Evolutionary conservation across 2,888 invertebrate species (phyloP).

Genomic region (Branchinecta sandiegonensis): DNA sequence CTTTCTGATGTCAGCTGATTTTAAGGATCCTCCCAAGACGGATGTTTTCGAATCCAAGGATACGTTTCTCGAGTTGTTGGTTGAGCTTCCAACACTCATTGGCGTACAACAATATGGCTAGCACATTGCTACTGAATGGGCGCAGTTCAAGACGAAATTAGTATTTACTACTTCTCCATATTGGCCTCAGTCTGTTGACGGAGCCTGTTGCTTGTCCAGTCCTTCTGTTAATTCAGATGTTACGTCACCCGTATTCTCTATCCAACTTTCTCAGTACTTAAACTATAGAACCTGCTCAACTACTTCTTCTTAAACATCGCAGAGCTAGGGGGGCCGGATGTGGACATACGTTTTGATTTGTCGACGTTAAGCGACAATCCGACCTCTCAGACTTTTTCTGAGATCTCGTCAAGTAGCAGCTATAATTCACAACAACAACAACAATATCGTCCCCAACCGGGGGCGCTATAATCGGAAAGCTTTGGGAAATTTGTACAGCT

Average conservation of each 20-base stretch:
- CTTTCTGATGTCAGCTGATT: too few species aligned
- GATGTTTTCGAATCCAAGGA: too few species aligned
- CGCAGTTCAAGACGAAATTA: not conserved
- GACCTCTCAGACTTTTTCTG: not conserved
- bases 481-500: too few species aligned
- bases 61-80: too few species aligned
- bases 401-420: not conserved
- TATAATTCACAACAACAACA: not conserved
- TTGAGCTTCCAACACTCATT: too few species aligned
- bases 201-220: not conserved
- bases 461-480: too few species aligned
- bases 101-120: not conserved
- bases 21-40: too few species aligned
- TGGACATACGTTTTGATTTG: not conserved
- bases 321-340: not conserved
- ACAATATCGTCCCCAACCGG: too few species aligned
- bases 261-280: not conserved
- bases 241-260: not conserved
- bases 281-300: conserved; percentile 1
- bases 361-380: not conserved
- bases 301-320: not conserved
- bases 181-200: not conserved
- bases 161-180: not conserved
- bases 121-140: not conserved
- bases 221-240: not conserved